Conservation (phyloP, 2,113 vertebrate species). For the Halichoeres trimaculatus region DNA sequence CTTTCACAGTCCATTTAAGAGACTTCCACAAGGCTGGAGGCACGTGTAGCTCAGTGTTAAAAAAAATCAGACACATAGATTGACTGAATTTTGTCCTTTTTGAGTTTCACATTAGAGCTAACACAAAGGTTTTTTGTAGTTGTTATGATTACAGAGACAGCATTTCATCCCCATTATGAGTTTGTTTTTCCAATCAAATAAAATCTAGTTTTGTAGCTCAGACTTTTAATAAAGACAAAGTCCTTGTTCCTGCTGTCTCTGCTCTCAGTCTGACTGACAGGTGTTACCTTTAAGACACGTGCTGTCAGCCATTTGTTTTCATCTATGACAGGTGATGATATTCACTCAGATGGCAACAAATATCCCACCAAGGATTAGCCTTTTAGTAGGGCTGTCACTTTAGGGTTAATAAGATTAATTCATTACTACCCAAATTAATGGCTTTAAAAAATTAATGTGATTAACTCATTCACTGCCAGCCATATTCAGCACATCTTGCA, state of each 20-base stretch:
- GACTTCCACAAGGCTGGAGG: neutral
- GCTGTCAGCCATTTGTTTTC: neutral
- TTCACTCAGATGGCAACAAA: neutral
- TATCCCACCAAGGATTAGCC: neutral
- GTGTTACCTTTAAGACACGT: neutral
- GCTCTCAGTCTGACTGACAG: neutral
- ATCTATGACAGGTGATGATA: neutral
- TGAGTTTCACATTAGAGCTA: neutral
- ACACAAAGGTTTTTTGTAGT: too few species aligned
- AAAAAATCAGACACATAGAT: neutral
- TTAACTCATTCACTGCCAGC: too few species aligned
- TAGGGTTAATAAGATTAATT: too few species aligned
- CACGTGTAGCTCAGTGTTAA: neutral
- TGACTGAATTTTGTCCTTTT: neutral
- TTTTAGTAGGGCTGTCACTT: too few species aligned
- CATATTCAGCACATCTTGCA: too few species aligned
- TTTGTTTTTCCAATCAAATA: neutral
- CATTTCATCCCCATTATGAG: neutral
- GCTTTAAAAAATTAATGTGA: too few species aligned
- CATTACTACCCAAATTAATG: too few species aligned
- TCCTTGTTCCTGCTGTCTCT: neutral
- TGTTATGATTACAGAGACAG: too few species aligned
- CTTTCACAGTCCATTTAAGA: slow-evolving; percentile 25
- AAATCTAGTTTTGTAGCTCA: neutral
- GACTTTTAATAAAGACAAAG: neutral